Percentiles rank a stretch among this genome's conserved stretches.
phyloP scores from a whole-genome alignment of 2,113 vertebrate genomes.

The Pygoscelis adeliae region DNA sequence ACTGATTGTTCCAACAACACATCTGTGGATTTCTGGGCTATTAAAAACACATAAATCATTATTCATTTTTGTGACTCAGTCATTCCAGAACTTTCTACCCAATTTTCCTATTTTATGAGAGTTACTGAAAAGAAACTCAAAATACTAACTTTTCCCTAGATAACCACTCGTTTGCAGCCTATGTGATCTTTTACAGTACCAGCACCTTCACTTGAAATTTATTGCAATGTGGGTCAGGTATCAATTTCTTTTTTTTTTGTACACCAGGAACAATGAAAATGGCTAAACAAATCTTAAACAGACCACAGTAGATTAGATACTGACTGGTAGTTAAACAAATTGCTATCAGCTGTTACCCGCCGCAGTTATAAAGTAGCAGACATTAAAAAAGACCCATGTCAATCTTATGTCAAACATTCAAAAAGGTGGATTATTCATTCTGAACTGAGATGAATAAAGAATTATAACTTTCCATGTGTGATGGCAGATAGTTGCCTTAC shows the following conservation, averaged over 20 bases:
- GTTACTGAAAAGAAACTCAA: not conserved
- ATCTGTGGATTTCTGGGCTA: not conserved
- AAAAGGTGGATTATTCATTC: not conserved
- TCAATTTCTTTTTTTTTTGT: not conserved
- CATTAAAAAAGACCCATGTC: not conserved
- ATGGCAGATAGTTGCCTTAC: not conserved
- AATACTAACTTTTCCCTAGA: not conserved
- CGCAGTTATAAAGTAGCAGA: not conserved
- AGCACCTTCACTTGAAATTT: not conserved
- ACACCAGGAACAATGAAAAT: not conserved
- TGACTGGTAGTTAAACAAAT: not conserved
- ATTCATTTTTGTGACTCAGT: not conserved
- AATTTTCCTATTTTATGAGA: not conserved
- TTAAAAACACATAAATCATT: not conserved
- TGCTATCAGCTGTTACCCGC: not conserved
- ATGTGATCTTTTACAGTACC: not conserved
- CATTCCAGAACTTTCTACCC: not conserved
- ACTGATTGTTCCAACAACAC: not conserved
- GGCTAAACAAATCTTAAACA: not conserved
- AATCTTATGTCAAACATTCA: not conserved
- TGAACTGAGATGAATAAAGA: slow-evolving; percentile 13
- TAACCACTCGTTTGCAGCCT: not conserved
- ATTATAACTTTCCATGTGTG: not conserved
- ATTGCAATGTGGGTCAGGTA: not conserved
- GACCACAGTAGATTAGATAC: not conserved